Conservation (phyloP, 2,797 vertebrate species). For the Danionella dracula region DNA sequence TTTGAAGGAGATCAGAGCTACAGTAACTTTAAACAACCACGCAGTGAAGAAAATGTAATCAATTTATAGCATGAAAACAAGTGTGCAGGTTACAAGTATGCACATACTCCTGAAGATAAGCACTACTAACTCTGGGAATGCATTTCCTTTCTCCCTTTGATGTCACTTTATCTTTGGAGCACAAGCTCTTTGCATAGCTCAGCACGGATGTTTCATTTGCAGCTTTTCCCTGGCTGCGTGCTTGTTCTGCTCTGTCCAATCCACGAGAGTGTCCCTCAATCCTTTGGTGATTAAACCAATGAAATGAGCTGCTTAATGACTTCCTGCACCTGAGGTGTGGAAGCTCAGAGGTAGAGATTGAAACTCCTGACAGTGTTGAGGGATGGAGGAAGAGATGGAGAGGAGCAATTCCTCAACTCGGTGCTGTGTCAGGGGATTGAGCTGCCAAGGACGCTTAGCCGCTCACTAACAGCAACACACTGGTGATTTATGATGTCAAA, state of each 20-base stretch:
- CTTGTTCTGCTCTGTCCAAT: slow-evolving; percentile 10
- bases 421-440: slow-evolving; percentile 20
- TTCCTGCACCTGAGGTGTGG: background rate
- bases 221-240: background rate
- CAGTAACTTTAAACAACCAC: background rate
- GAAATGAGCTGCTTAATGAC: slow-evolving; percentile 12
- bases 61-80: background rate
- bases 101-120: slow-evolving; percentile 7
- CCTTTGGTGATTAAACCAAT: slow-evolving; percentile 5
- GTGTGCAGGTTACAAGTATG: slow-evolving; percentile 1
- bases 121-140: slow-evolving; percentile 11
- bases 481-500: slow-evolving; percentile 30
- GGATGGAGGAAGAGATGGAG: slow-evolving; percentile 23
- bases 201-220: slow-evolving; percentile 1
- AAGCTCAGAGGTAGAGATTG: slow-evolving; percentile 13
- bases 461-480: background rate
- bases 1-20: background rate
- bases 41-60: background rate
- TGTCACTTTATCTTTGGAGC: slow-evolving; percentile 15
- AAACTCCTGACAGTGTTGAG: slow-evolving; percentile 16
- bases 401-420: slow-evolving; percentile 10
- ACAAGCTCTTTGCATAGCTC: slow-evolving; percentile 9
- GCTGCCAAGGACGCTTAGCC: slow-evolving; percentile 33
- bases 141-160: slow-evolving; percentile 23
- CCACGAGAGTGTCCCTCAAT: background rate